Conservation (phyloP, 1,140 invertebrate genomes). For the Drosophila hydei region DNA sequence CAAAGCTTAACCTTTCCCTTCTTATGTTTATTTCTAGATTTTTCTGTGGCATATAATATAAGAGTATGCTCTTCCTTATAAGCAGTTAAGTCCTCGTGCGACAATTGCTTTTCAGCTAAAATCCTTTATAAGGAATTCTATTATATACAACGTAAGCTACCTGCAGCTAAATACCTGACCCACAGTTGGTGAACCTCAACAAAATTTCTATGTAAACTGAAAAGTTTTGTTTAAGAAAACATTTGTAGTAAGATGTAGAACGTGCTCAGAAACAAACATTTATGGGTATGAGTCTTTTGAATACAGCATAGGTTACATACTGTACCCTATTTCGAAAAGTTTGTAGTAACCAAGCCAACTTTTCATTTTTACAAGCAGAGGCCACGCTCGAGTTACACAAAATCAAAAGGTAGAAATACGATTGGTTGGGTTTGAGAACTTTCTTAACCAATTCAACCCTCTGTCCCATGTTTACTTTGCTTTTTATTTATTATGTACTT, state of each 20-base stretch:
- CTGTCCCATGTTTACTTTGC: constrained; percentile 3
- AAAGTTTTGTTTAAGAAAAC: no score
- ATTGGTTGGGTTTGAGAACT: constrained; percentile 4
- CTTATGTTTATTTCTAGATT: not conserved
- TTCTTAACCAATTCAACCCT: constrained; percentile 7
- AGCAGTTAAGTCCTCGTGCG: constrained; percentile 5
- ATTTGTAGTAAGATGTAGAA: no score
- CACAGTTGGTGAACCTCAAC: not conserved
- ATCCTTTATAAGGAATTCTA: not conserved
- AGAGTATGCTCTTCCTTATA: constrained; percentile 1
- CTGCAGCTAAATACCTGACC: constrained; percentile 9
- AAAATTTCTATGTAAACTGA: not conserved
- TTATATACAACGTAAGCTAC: constrained; percentile 7
- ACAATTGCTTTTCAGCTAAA: constrained; percentile 1
- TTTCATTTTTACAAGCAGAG: not conserved
- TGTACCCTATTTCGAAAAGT: not conserved
- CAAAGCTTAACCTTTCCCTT: no score
- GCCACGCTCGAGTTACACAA: not conserved
- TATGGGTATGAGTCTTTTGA: no score
- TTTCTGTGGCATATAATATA: not conserved
- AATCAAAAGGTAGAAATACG: not conserved
- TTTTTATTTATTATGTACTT: not conserved
- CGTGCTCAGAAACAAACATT: no score
- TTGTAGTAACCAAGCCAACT: not conserved
- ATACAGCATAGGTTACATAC: not conserved